Percentiles rank a stretch among this genome's conserved stretches.
Evolutionary conservation across 2,797 vertebrate genomes (phyloP).

Genomic region (Crenuchus spilurus): DNA sequence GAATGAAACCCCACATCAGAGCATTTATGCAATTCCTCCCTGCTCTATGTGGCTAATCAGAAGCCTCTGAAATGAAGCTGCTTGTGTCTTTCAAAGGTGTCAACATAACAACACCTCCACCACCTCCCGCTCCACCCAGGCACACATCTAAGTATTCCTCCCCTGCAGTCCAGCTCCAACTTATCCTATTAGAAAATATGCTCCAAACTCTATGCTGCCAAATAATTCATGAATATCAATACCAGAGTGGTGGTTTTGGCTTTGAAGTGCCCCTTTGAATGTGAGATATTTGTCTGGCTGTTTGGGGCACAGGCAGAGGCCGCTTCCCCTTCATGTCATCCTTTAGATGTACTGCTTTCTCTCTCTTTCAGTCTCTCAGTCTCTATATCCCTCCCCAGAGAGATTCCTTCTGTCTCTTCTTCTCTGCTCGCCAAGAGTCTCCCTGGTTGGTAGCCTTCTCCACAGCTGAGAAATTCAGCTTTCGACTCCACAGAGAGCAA

Average conservation of each 20-base stretch:
- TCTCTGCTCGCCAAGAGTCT: slow-evolving; percentile 2
- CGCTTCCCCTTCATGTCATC: slow-evolving; percentile 40
- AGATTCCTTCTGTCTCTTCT: slow-evolving; percentile 14
- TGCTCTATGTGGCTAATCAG: background rate
- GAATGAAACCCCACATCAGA: background rate
- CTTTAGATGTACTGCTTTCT: slow-evolving; percentile 38
- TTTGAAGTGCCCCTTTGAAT: slow-evolving; percentile 63
- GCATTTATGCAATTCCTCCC: slow-evolving; percentile 12
- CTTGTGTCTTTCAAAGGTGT: slow-evolving; percentile 15
- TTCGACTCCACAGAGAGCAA: background rate
- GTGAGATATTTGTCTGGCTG: slow-evolving; percentile 54
- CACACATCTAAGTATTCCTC: slow-evolving; percentile 56
- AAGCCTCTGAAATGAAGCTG: slow-evolving; percentile 12
- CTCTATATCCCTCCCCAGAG: slow-evolving; percentile 14
- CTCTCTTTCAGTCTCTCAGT: slow-evolving; percentile 2
- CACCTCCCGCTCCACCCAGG: background rate
- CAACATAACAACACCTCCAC: background rate
- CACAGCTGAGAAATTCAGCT: slow-evolving; percentile 2
- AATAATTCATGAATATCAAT: slow-evolving; percentile 62
- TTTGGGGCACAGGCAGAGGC: slow-evolving; percentile 39
- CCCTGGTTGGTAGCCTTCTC: background rate
- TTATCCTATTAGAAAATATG: slow-evolving; percentile 52
- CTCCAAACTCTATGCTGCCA: slow-evolving; percentile 45
- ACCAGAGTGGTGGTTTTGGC: slow-evolving; percentile 36
- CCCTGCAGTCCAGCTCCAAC: slow-evolving; percentile 48